phyloP scores from a whole-genome alignment of 2,797 vertebrate species.

The Manis javanica region DNA sequence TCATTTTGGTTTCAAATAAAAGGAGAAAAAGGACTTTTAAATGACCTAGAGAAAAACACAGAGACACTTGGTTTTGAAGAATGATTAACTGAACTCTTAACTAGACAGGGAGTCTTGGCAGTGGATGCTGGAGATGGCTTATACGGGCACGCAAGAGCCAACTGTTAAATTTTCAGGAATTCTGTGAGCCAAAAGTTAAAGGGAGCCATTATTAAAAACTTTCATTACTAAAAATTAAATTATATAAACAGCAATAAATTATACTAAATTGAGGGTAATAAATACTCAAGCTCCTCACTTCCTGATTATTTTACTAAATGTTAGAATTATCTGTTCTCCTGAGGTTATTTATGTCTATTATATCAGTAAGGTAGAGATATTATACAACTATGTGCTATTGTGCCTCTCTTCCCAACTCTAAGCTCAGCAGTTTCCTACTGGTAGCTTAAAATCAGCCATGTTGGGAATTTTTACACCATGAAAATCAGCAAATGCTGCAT shows the following conservation, averaged over 20 bases:
- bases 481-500: not conserved
- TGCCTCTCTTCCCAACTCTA: not conserved
- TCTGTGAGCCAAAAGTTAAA: not conserved
- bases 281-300: not conserved
- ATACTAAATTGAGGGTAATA: not conserved
- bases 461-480: not conserved
- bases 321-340: not conserved
- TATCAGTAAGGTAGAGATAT: not conserved
- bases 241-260: not conserved
- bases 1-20: conserved; percentile 22
- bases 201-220: not conserved
- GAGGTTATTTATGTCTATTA: not conserved
- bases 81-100: not conserved
- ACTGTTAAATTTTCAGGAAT: not conserved
- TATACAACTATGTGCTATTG: not conserved
- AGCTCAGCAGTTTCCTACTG: not conserved
- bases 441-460: not conserved
- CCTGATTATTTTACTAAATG: not conserved
- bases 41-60: not conserved
- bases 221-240: not conserved
- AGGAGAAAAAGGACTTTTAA: not conserved
- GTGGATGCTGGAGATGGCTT: not conserved
- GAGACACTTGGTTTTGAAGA: not conserved
- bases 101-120: not conserved
- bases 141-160: not conserved